Conservation (phyloP, 2,888 invertebrate genomes). For the Diarsia dahlii region DNA sequence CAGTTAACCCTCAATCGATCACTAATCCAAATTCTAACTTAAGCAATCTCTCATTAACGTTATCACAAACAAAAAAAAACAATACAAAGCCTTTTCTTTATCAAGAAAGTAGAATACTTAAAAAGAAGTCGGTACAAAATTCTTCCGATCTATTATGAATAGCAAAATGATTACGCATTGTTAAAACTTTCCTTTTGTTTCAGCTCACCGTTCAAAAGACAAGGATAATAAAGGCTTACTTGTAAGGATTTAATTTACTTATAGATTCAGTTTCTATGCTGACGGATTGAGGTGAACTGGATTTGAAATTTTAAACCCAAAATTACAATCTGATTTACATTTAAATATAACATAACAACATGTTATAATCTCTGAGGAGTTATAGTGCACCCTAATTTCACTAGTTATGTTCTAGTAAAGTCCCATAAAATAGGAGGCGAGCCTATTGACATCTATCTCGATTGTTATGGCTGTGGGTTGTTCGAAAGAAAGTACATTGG, state of each 20-base stretch:
- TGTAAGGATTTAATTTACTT: slow-evolving; percentile 34
- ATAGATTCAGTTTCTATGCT: slow-evolving; percentile 20
- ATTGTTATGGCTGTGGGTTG: too few relatives aligned
- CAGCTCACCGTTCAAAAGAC: slow-evolving; percentile 41
- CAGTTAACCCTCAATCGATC: background rate
- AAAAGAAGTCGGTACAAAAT: slow-evolving; percentile 11
- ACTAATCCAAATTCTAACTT: background rate
- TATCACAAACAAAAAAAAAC: slow-evolving; percentile 4
- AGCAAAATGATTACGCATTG: slow-evolving; percentile 49
- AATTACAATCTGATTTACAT: background rate
- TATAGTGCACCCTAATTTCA: too few relatives aligned
- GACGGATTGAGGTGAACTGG: slow-evolving; percentile 5
- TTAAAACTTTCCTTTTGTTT: slow-evolving; percentile 57
- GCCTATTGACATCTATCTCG: too few relatives aligned
- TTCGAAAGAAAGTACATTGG: too few relatives aligned
- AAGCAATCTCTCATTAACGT: background rate
- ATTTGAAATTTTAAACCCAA: slow-evolving; percentile 4
- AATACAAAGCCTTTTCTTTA: background rate
- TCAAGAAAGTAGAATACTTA: background rate
- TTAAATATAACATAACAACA: background rate
- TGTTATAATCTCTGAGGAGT: too few relatives aligned
- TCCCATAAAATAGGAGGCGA: too few relatives aligned
- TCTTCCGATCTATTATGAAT: slow-evolving; percentile 27
- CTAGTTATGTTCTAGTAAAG: too few relatives aligned
- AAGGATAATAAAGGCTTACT: slow-evolving; percentile 34